These are phyloP conservation scores for Canis aureus DNA, from an alignment of 2,113 vertebrate species.

Conservation along the genomic window DNA sequence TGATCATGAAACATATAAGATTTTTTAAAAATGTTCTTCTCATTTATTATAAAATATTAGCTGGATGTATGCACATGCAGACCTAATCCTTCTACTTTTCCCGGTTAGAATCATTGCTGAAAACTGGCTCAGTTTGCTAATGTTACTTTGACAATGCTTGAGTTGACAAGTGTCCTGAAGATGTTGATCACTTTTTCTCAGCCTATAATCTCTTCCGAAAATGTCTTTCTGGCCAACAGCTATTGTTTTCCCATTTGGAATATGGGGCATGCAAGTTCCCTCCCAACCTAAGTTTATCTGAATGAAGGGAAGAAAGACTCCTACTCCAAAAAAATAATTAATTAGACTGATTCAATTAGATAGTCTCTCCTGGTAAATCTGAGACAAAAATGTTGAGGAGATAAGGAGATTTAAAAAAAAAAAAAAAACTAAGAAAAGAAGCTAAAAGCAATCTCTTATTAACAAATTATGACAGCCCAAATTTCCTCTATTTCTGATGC, in stretches of 20 bases:
- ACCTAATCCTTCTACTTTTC: neutral
- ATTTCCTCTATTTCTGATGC: neutral
- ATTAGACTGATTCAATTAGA: neutral
- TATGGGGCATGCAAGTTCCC: neutral
- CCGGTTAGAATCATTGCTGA: neutral
- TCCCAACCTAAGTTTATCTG: neutral
- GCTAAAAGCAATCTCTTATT: neutral
- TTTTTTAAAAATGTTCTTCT: neutral
- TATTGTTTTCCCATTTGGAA: neutral
- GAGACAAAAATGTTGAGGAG: neutral
- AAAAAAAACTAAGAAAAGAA: neutral
- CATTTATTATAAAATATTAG: conserved; percentile 26
- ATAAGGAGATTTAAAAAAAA: neutral
- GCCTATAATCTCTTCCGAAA: neutral
- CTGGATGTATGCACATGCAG: neutral
- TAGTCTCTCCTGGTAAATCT: neutral
- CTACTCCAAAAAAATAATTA: neutral
- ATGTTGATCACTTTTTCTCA: neutral
- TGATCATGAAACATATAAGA: neutral
- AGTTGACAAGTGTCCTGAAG: neutral
- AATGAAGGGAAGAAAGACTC: neutral
- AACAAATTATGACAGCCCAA: neutral
- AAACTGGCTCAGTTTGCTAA: conserved; percentile 20
- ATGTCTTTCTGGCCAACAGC: neutral
- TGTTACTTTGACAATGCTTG: neutral